These are phyloP conservation scores for Amiota mariae DNA, from an alignment of 2,888 invertebrate genomes.

Conservation along the genomic window DNA sequence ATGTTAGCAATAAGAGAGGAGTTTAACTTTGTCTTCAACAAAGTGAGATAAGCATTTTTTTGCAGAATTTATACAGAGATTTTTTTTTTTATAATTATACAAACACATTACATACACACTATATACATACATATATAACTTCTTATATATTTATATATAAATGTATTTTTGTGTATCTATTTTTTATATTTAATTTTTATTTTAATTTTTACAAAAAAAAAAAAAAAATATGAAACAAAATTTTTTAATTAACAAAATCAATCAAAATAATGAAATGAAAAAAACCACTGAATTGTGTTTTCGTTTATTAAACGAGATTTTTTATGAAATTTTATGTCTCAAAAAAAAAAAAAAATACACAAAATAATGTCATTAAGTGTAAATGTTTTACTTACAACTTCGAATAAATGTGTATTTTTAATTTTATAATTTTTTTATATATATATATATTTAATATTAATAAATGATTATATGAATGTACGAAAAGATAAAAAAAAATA, in stretches of 20 bases:
- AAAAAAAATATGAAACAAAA: too few relatives aligned
- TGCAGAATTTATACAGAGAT: slow-evolving; percentile 13
- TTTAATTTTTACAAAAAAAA: neutral
- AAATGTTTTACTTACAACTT: neutral
- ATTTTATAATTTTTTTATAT: neutral
- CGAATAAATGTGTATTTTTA: neutral
- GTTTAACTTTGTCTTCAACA: neutral
- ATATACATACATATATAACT: too few relatives aligned
- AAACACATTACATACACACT: neutral
- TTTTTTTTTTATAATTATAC: neutral
- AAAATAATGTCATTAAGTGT: neutral
- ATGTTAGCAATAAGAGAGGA: neutral
- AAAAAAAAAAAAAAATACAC: too few relatives aligned
- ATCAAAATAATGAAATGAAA: too few relatives aligned
- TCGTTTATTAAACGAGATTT: too few relatives aligned
- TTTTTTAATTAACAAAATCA: too few relatives aligned
- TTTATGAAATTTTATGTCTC: too few relatives aligned
- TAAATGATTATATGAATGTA: neutral
- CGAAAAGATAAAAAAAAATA: neutral
- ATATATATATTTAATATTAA: neutral
- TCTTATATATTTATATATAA: neutral
- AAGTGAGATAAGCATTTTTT: slow-evolving; percentile 4
- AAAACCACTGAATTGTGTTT: too few relatives aligned
- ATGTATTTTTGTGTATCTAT: slow-evolving; percentile 1
- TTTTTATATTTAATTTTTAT: neutral